Percentiles rank a stretch among this genome's conserved stretches.
phyloP scores from a whole-genome alignment of 2,888 invertebrate genomes.

The Tiliacea aurago region DNA sequence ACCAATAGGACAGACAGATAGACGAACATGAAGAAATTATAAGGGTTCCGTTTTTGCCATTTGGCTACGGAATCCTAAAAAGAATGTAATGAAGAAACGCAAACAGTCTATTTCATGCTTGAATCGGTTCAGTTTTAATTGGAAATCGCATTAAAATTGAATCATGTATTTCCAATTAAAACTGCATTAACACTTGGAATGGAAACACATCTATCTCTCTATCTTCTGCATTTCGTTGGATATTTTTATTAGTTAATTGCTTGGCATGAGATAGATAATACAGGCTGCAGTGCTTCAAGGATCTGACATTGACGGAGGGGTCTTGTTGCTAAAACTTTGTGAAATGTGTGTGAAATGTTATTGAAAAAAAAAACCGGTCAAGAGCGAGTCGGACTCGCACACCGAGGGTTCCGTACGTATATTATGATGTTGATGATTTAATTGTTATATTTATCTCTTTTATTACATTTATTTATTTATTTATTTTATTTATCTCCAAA shows the following conservation, averaged over 20 bases:
- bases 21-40: not conserved
- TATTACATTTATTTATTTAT: too few relatives aligned
- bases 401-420: too few relatives aligned
- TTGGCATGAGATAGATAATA: not conserved
- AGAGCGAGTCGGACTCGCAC: too few relatives aligned
- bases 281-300: too few relatives aligned
- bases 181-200: slow-evolving; percentile 28
- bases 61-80: not conserved
- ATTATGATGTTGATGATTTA: too few relatives aligned
- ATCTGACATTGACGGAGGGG: too few relatives aligned
- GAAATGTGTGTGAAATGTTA: too few relatives aligned
- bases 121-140: slow-evolving; percentile 38
- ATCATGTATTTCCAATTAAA: slow-evolving; percentile 50
- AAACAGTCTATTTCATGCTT: slow-evolving; percentile 49
- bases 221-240: not conserved
- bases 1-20: not conserved
- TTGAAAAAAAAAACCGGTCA: too few relatives aligned
- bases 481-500: too few relatives aligned
- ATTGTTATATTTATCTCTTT: too few relatives aligned
- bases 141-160: slow-evolving; percentile 32
- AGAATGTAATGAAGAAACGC: slow-evolving; percentile 31
- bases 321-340: too few relatives aligned
- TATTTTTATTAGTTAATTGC: not conserved
- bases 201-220: slow-evolving; percentile 5
- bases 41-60: not conserved